phyloP scores from a whole-genome alignment of 2,888 invertebrate genomes.

The Drosophila melanocephala region DNA sequence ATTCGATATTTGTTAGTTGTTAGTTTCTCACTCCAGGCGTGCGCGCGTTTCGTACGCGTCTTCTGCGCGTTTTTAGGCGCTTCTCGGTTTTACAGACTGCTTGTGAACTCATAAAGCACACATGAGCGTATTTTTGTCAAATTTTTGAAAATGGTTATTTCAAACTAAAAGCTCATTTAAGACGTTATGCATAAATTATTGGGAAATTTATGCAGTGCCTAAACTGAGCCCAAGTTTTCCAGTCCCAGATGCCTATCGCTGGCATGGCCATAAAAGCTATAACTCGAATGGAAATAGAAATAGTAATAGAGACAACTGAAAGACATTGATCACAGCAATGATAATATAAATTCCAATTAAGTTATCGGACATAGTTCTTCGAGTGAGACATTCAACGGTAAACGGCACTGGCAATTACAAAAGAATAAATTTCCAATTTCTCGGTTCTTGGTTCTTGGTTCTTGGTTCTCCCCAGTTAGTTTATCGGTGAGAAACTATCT shows the following conservation, averaged over 20 bases:
- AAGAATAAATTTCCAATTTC: conserved; percentile 70
- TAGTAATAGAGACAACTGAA: conserved; percentile 4
- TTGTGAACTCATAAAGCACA: conserved; percentile 28
- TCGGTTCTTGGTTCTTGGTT: not conserved
- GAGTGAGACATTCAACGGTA: conserved; percentile 72
- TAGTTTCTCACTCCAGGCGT: not conserved
- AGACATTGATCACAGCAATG: conserved; percentile 76
- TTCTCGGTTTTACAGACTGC: not conserved
- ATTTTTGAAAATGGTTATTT: conserved; percentile 21
- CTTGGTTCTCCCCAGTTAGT: conserved; percentile 1
- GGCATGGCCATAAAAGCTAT: conserved; percentile 36
- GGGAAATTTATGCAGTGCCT: conserved; percentile 55
- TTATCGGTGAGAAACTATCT: conserved; percentile 71
- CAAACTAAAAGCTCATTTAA: conserved; percentile 65
- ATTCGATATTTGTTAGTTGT: conserved; percentile 38
- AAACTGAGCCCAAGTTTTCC: conserved; percentile 23
- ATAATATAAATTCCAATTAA: conserved; percentile 83
- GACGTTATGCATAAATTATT: conserved; percentile 64
- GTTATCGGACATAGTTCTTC: conserved; percentile 45
- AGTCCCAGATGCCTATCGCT: conserved; percentile 56
- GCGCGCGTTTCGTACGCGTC: conserved; percentile 23
- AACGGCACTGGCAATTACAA: conserved; percentile 77
- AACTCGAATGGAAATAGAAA: conserved; percentile 1
- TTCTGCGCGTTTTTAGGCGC: not conserved
- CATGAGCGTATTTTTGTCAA: not conserved